A percentile compares a stretch with the other conserved stretches of the same genome.
These are phyloP conservation scores for Colostygia pectinataria DNA, from an alignment of 2,888 invertebrate genomes.

Conservation along the genomic window DNA sequence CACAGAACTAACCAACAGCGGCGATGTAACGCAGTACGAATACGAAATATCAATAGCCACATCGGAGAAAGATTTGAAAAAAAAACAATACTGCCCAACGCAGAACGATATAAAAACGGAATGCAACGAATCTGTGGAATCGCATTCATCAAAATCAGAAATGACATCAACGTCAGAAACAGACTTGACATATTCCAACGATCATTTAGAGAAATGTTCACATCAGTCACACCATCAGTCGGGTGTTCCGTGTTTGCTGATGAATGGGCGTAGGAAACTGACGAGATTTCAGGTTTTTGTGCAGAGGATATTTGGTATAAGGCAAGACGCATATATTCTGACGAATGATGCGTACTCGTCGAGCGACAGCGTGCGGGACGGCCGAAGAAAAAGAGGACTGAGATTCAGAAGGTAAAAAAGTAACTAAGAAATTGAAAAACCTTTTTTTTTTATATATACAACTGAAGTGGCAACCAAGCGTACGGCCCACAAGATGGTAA, in stretches of 20 bases:
- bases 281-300: slow-evolving; percentile 68
- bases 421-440: no score
- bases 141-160: slow-evolving; percentile 3
- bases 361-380: slow-evolving; percentile 58
- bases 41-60: slow-evolving; percentile 39
- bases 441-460: no score
- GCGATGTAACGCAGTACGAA: slow-evolving; percentile 15
- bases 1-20: slow-evolving; percentile 36
- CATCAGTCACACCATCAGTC: no score
- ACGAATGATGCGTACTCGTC: slow-evolving; percentile 52
- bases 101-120: slow-evolving; percentile 24
- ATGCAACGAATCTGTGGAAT: background rate
- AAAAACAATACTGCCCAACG: slow-evolving; percentile 45
- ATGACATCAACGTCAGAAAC: slow-evolving; percentile 1
- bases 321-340: slow-evolving; percentile 41
- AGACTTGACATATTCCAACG: slow-evolving; percentile 5
- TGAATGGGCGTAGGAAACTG: slow-evolving; percentile 49
- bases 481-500: no score
- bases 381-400: slow-evolving; percentile 46
- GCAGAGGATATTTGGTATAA: slow-evolving; percentile 62
- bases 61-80: slow-evolving; percentile 49
- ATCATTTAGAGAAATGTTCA: background rate
- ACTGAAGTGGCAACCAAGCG: no score
- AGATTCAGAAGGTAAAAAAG: slow-evolving; percentile 50
- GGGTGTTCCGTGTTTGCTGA: slow-evolving; percentile 42